phyloP scores from a whole-genome alignment of 1,140 invertebrate genomes.

The Achroia grisella region DNA sequence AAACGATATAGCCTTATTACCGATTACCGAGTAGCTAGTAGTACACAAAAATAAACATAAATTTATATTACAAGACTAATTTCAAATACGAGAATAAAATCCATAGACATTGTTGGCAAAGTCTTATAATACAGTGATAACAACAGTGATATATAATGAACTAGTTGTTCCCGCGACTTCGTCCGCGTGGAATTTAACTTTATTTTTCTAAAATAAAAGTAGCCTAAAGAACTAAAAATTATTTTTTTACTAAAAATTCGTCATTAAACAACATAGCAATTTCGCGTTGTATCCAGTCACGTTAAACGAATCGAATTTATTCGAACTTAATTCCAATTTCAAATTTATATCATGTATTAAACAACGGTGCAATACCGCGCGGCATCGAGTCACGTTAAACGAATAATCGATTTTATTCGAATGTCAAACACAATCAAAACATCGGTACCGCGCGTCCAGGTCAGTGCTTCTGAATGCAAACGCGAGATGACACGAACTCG shows the following conservation, averaged over 20 bases:
- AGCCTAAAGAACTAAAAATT: not conserved
- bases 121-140: too few relatives aligned
- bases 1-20: too few relatives aligned
- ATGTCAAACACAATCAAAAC: conserved; percentile 68
- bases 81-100: too few relatives aligned
- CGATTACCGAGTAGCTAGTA: too few relatives aligned
- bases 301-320: not conserved
- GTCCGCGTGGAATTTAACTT: too few relatives aligned
- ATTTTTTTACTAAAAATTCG: not conserved
- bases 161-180: too few relatives aligned
- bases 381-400: conserved; percentile 54
- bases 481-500: conserved; percentile 47
- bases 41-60: too few relatives aligned
- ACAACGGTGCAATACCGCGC: conserved; percentile 30
- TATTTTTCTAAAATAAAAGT: too few relatives aligned
- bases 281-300: not conserved
- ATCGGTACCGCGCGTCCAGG: conserved; percentile 42
- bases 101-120: too few relatives aligned
- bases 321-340: conserved; percentile 19
- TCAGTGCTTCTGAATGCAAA: conserved; percentile 63
- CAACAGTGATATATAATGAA: too few relatives aligned
- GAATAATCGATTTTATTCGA: conserved; percentile 68
- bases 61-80: too few relatives aligned
- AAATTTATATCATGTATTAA: conserved; percentile 33
- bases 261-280: not conserved